Evolutionary conservation across 2,797 vertebrate genomes (phyloP).

Genomic region (Clarias platycephalus): DNA sequence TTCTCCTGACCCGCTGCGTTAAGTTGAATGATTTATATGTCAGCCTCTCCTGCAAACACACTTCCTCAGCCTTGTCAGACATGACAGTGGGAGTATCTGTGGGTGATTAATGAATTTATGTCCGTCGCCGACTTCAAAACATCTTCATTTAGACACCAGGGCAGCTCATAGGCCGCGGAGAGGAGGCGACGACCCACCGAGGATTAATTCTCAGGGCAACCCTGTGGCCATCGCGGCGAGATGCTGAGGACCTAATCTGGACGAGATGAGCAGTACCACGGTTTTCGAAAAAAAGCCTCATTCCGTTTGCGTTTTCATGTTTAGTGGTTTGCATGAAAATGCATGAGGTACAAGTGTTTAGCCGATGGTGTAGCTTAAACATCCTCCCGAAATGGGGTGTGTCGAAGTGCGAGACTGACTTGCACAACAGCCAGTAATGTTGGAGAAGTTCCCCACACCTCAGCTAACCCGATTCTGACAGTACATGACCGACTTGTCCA

Average conservation of each 20-base stretch:
- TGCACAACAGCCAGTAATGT: not conserved
- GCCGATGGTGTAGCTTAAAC: not conserved
- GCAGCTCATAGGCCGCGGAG: conserved; percentile 38
- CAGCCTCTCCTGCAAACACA: conserved; percentile 56
- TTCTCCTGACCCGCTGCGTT: conserved; percentile 58
- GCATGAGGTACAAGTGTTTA: not conserved
- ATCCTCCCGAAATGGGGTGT: not conserved
- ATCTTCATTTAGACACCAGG: conserved; percentile 49
- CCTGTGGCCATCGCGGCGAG: conserved; percentile 30
- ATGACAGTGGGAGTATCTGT: conserved; percentile 57
- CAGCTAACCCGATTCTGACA: not conserved
- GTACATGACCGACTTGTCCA: not conserved
- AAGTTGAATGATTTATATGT: conserved; percentile 63
- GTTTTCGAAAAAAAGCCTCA: conserved; percentile 19
- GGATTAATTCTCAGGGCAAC: conserved; percentile 48
- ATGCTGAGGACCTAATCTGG: conserved; percentile 52
- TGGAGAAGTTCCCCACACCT: not conserved
- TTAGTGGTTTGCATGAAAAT: not conserved
- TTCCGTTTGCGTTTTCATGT: conserved; percentile 14
- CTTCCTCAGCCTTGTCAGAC: conserved; percentile 52
- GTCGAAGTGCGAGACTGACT: not conserved
- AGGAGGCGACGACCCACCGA: conserved; percentile 41
- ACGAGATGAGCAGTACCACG: conserved; percentile 47
- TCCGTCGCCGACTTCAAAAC: conserved; percentile 56
- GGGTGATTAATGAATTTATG: conserved; percentile 62